These are phyloP conservation scores for Carabus problematicus DNA, from an alignment of 2,888 invertebrate genomes.

Conservation along the genomic window DNA sequence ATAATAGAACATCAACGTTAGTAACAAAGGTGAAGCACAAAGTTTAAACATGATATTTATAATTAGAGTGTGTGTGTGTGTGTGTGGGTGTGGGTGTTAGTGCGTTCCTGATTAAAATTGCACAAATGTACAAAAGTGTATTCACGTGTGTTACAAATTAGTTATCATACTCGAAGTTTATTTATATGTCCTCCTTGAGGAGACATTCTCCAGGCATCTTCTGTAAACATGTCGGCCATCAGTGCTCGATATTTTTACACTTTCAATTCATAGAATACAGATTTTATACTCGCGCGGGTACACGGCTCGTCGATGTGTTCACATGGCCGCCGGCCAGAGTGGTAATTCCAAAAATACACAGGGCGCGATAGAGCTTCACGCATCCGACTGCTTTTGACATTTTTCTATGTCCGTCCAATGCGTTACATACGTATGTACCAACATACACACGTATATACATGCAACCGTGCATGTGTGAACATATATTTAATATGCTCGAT, in stretches of 20 bases:
- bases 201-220: constrained; percentile 57
- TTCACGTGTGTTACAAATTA: constrained; percentile 55
- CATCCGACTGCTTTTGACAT: no score
- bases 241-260: constrained; percentile 56
- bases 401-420: no score
- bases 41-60: constrained; percentile 19
- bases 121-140: constrained; percentile 52
- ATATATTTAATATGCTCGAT: no score
- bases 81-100: constrained; percentile 2
- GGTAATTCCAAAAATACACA: constrained; percentile 31
- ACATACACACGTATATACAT: no score
- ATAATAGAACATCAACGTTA: no score
- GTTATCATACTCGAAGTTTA: constrained; percentile 54
- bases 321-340: constrained; percentile 12
- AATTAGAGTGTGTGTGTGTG: constrained; percentile 14
- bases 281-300: constrained; percentile 45
- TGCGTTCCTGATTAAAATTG: constrained; percentile 32
- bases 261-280: constrained; percentile 53
- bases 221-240: constrained; percentile 55
- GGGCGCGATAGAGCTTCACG: no score
- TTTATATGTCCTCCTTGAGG: constrained; percentile 55
- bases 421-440: no score
- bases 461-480: no score
- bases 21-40: neutral
- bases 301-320: constrained; percentile 10